phyloP scores from a whole-genome alignment of 2,113 vertebrate species.

The Centropus bengalensis region DNA sequence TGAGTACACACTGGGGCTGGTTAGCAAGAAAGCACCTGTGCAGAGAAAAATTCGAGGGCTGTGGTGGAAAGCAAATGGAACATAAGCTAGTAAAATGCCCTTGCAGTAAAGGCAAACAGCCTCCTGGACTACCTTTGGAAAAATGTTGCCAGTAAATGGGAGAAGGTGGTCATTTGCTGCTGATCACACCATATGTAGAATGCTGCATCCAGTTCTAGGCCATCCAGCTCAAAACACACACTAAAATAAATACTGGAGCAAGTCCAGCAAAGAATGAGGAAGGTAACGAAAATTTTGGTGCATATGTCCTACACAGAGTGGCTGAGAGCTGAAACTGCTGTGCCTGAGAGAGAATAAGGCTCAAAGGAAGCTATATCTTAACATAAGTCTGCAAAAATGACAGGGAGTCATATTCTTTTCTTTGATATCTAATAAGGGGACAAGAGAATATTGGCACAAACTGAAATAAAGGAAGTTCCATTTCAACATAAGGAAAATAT shows the following conservation, averaged over 20 bases:
- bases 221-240: neutral
- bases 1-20: neutral
- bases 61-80: neutral
- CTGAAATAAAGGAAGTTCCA: neutral
- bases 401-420: neutral
- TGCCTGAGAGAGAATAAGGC: neutral
- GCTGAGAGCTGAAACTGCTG: neutral
- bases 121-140: neutral
- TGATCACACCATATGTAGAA: rapidly evolving
- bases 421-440: neutral
- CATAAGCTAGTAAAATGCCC: neutral
- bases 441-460: neutral
- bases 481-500: neutral
- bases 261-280: neutral
- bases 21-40: neutral
- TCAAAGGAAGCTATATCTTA: neutral
- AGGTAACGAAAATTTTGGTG: too few relatives aligned
- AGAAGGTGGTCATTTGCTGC: neutral
- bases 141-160: neutral
- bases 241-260: neutral
- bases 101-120: neutral
- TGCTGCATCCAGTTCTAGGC: neutral
- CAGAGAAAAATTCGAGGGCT: neutral
- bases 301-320: neutral
- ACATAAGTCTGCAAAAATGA: neutral